Base-by-base conservation (phyloP, 2,888 invertebrate species). In the Cantharis rufa region DNA sequence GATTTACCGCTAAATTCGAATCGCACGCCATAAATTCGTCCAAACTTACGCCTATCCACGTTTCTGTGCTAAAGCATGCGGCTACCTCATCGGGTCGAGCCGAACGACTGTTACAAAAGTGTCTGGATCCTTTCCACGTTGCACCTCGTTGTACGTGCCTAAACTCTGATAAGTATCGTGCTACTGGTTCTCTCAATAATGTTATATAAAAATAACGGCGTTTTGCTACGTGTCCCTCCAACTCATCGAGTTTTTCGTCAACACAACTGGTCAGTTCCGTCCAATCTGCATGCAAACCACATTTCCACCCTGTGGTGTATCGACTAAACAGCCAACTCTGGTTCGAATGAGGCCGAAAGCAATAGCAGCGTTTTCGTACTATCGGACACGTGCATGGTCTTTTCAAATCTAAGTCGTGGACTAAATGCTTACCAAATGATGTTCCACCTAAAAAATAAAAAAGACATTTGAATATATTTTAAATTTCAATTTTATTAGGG, bases 201-300 rank as follows among this genome's bases (percentile, higher is more conserved):
- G 98, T 98, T 82, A 99, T 96, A 90, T 98, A 99, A 90, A 98
- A 98, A 89, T 98, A 99, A 84, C 98, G 84, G 10, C 88, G 82
- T 80, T 88, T 88, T 7, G 84, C 84, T 3, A 87, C 83, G 85
- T 87, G 85, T 5, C 95, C 95, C 88, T 98, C 98, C 86, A 96
- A 94, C 87, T 96, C 94, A 88, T 98, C 96, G 85, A 99, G 90
- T 85, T 96, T 96, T 24, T 94, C 92, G 86, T 98, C 96, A 62
- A 98, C 98, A 88, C 98, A 98, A 82, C 91, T 92, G 10, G 96
- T 97, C 82, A 99, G 89, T 90, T 99, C 99, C 2, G 99, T 99
- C 95, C 97, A 99, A 90, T 99, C 99, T 24, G 98, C 98, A 87
- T 98, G 98, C 69, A 99, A 91, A 72, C 99, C 99, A 89, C 99